Percentiles rank a stretch among this genome's conserved stretches.
Evolutionary conservation across 2,113 vertebrate species (phyloP).

Genomic region (Aphyosemion australe): DNA sequence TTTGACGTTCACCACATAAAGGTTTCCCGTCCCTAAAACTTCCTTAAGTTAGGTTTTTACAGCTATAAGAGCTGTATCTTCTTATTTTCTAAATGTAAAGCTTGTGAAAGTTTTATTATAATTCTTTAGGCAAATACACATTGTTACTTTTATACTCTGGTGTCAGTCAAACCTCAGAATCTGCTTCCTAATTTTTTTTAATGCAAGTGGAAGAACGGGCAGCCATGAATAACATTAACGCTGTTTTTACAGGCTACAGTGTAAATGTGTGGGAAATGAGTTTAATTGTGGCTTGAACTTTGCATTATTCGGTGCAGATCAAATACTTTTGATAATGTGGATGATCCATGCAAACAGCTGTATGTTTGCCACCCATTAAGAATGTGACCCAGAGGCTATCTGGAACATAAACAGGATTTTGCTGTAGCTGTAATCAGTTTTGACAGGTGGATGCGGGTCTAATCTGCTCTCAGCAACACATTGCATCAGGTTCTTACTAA

Average conservation of each 20-base stretch:
- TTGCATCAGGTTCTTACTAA: constrained; percentile 66
- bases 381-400: neutral
- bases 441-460: constrained; percentile 65
- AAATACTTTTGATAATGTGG: neutral
- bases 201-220: neutral
- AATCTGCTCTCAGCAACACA: constrained; percentile 58
- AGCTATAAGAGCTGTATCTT: too few species aligned
- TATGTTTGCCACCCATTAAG: neutral
- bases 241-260: neutral
- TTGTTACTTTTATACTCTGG: neutral
- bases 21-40: too few species aligned
- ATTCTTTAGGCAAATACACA: neutral
- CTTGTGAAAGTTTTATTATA: too few species aligned
- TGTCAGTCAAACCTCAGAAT: neutral
- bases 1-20: too few species aligned
- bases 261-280: neutral
- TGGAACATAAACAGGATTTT: constrained; percentile 16
- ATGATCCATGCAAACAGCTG: neutral
- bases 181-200: neutral
- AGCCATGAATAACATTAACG: neutral
- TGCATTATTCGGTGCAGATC: neutral
- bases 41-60: too few species aligned
- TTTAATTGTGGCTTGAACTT: neutral
- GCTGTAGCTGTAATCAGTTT: constrained; percentile 49
- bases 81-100: too few species aligned